phyloP scores from a whole-genome alignment of 1,140 invertebrate genomes.

The Drosophila murphyi region DNA sequence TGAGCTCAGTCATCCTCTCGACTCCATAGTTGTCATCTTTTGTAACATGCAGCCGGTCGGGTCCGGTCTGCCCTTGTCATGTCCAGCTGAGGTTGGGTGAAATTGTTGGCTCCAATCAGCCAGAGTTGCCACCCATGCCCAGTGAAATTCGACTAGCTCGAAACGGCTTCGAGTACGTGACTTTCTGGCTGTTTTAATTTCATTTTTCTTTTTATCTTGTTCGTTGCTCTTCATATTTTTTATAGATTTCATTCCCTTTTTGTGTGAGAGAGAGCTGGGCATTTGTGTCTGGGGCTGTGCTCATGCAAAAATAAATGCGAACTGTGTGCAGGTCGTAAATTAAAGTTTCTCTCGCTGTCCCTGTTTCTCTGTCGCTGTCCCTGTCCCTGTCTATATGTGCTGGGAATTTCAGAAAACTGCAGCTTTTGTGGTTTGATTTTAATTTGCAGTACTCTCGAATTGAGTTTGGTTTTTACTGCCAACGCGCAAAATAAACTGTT shows the following conservation, averaged over 20 bases:
- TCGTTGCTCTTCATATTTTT: constrained; percentile 24
- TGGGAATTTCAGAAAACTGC: constrained; percentile 9
- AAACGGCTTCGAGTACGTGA: constrained; percentile 38
- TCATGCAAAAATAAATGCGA: constrained; percentile 42
- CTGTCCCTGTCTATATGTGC: constrained; percentile 16
- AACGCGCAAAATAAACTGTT: constrained; percentile 3
- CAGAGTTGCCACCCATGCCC: constrained; percentile 25
- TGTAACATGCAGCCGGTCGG: constrained; percentile 23
- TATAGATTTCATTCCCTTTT: constrained; percentile 27
- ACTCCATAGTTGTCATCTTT: constrained; percentile 34
- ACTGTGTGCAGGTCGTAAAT: constrained; percentile 42
- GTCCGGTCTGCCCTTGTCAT: constrained; percentile 39
- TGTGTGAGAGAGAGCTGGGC: not conserved
- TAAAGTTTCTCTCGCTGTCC: constrained; percentile 25
- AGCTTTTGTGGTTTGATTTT: constrained; percentile 22
- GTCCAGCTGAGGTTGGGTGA: constrained; percentile 23
- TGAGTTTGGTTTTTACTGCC: constrained; percentile 11
- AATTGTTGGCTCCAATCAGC: not conserved
- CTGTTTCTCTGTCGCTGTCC: not conserved
- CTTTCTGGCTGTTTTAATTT: constrained; percentile 53
- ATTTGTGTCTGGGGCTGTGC: constrained; percentile 16
- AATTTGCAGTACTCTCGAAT: constrained; percentile 23
- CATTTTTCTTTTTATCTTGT: constrained; percentile 7
- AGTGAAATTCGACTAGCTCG: constrained; percentile 22
- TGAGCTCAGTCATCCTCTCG: not conserved